Percentiles rank a stretch among this genome's conserved stretches.
phyloP scores from a whole-genome alignment of 2,888 invertebrate genomes.

The Adelphocoris suturalis region DNA sequence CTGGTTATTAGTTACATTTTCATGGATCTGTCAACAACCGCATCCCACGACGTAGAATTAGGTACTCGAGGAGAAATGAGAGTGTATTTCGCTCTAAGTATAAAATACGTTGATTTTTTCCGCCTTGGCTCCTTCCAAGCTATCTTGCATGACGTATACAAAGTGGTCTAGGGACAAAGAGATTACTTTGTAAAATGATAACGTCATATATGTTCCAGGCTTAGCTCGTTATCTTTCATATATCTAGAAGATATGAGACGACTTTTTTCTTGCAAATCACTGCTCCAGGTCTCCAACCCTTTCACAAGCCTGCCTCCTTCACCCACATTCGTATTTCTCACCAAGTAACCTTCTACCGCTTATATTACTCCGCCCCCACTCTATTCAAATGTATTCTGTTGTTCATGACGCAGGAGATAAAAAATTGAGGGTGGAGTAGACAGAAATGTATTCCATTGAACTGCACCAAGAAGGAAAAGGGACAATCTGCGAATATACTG shows the following conservation, averaged over 20 bases:
- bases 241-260: conserved; percentile 54
- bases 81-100: neutral
- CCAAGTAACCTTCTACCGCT: conserved; percentile 32
- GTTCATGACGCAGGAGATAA: conserved; percentile 38
- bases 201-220: conserved; percentile 54
- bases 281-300: neutral
- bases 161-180: conserved; percentile 36
- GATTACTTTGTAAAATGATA: conserved; percentile 47
- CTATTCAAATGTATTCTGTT: conserved; percentile 28
- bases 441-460: neutral
- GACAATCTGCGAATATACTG: neutral
- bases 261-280: conserved; percentile 54
- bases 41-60: too few relatives aligned
- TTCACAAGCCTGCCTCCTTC: neutral
- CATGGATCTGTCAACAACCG: too few relatives aligned
- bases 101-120: conserved; percentile 6
- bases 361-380: conserved; percentile 29
- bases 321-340: conserved; percentile 30
- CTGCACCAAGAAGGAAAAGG: conserved; percentile 5
- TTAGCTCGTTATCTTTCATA: conserved; percentile 59
- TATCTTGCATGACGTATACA: conserved; percentile 48
- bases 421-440: neutral
- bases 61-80: too few relatives aligned
- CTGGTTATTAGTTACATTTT: too few relatives aligned
- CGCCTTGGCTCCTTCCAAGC: neutral